Conservation (phyloP, 2,888 invertebrate species). For the Spodoptera exigua region DNA sequence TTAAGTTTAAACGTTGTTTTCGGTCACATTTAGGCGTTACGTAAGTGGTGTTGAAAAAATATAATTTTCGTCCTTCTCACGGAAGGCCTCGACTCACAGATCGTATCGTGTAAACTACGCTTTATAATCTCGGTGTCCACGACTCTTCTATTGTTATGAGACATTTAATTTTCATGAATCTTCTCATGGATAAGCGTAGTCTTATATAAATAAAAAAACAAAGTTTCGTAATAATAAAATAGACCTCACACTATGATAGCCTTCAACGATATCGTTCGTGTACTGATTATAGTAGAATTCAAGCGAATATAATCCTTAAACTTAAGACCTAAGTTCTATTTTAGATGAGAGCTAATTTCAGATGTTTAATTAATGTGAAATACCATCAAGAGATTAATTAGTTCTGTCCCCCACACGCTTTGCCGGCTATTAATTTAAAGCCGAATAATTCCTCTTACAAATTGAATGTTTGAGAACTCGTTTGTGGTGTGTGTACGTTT, state of each 20-base stretch:
- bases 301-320: slow-evolving; percentile 51
- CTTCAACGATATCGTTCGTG: slow-evolving; percentile 65
- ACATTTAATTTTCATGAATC: slow-evolving; percentile 81
- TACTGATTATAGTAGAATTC: slow-evolving; percentile 38
- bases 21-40: slow-evolving; percentile 76
- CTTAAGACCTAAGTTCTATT: slow-evolving; percentile 42
- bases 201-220: slow-evolving; percentile 63
- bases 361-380: slow-evolving; percentile 80
- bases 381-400: slow-evolving; percentile 84
- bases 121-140: slow-evolving; percentile 79
- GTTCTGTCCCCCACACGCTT: slow-evolving; percentile 82
- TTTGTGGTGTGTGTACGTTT: slow-evolving; percentile 69
- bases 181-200: slow-evolving; percentile 68
- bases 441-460: slow-evolving; percentile 78
- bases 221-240: slow-evolving; percentile 68
- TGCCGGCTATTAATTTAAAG: slow-evolving; percentile 82
- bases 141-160: slow-evolving; percentile 75
- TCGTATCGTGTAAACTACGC: slow-evolving; percentile 83
- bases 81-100: slow-evolving; percentile 74
- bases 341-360: slow-evolving; percentile 42
- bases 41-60: slow-evolving; percentile 82
- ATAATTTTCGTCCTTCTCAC: slow-evolving; percentile 78
- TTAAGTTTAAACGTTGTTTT: slow-evolving; percentile 72
- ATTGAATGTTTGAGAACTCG: slow-evolving; percentile 80
- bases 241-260: slow-evolving; percentile 81